A percentile compares a stretch with the other conserved stretches of the same genome.
Conservation (phyloP, 2,113 vertebrate species). For the Lichenostomus cassidix region DNA sequence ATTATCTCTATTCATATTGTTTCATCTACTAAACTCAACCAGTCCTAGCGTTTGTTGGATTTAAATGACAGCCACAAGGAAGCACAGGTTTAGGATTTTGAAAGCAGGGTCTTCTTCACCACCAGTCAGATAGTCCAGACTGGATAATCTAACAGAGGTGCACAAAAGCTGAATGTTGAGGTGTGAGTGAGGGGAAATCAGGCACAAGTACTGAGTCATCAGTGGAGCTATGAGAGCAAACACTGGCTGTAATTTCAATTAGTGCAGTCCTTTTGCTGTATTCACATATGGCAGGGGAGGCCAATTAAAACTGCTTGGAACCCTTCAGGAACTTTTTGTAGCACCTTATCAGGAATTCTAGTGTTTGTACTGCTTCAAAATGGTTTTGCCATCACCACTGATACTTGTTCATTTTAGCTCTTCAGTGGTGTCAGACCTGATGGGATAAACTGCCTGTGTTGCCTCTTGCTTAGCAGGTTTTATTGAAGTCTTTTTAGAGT, state of each 20-base stretch:
- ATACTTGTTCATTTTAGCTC: not conserved
- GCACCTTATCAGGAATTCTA: not conserved
- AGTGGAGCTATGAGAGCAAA: not conserved
- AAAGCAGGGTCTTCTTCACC: not conserved
- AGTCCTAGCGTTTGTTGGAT: not conserved
- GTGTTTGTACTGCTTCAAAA: not conserved
- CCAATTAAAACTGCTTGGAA: not conserved
- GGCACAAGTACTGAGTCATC: not conserved
- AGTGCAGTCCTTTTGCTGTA: not conserved
- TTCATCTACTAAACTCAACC: not conserved
- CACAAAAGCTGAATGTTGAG: not conserved
- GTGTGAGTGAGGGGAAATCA: not conserved
- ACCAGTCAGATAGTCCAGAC: not conserved
- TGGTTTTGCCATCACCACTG: not conserved
- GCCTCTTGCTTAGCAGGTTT: not conserved
- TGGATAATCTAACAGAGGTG: not conserved
- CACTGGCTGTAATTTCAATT: not conserved
- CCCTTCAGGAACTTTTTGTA: not conserved
- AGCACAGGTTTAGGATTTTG: not conserved
- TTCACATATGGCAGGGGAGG: not conserved
- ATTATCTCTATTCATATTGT: not conserved
- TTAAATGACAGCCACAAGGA: not conserved
- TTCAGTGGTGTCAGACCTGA: not conserved
- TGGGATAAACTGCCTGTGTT: not conserved
- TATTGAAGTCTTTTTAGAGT: not conserved